Evolutionary conservation across 2,797 vertebrate species (phyloP), one percentile per base, ranked within the genome.

Genomic region (Macrochelys suwanniensis): DNA sequence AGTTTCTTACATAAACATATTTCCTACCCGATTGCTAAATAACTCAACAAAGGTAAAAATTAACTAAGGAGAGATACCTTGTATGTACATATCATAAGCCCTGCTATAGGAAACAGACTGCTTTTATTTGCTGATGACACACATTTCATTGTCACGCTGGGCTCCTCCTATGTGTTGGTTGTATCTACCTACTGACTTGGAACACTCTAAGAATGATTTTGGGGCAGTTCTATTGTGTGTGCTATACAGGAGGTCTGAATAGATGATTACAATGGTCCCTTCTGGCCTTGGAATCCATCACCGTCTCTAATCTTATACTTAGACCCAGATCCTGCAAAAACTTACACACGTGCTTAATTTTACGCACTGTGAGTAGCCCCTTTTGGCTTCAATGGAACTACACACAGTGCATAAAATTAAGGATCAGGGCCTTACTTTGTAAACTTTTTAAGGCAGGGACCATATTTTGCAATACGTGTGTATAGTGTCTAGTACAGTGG

Each of bases 301-400:
- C 13, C 4, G 31, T 16, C 74, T 87, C 87, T 87, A 42, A 85
- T 96, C 74, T 92, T 85, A 88, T 31, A 84, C 61, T 5, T 89
- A 87, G 56, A 74, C 84, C 94, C 93, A 7, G 0, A 91, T 77
- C 65, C 82, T 89, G 50, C 79, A 93, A 1, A 91, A 96, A 96
- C 84, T 96, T 94, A 96, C 4, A 1, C 57, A 76, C 49, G 94
- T 95, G 87, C 96, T 95, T 93, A 92, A 96, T 88, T 96, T 74
- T 94, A 94, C 2, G 15, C 31, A 33, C 6, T 16, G 31, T 33
- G 3, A 33, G 28, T 33, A 33, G 31, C 28, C 90, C 91, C 90
- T 87, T 87, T 94, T 94, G 94, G 88, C 95, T 90, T 95, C 91
- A 85, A 83, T 96, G 91, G 91, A 95, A 90, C 80, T 88, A 84